Conservation (phyloP, 2,113 vertebrate species). For the Chionis minor region DNA sequence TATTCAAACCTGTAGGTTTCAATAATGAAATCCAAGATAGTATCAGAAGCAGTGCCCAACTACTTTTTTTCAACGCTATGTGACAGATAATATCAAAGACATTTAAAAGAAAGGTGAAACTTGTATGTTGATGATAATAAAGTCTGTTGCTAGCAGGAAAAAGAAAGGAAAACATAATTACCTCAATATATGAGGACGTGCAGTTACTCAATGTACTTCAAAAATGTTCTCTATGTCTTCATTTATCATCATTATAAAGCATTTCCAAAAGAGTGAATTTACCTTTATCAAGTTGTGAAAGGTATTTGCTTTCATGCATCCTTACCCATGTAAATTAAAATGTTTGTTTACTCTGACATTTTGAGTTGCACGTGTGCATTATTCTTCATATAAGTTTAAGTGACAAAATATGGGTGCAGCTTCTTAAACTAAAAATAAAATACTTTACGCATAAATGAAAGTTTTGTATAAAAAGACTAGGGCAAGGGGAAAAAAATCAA, state of each 20-base stretch:
- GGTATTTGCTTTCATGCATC: slow-evolving; percentile 37
- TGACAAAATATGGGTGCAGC: neutral
- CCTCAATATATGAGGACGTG: neutral
- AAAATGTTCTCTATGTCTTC: neutral
- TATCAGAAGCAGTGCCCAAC: neutral
- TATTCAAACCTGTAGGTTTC: neutral
- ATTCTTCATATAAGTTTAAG: slow-evolving; percentile 59
- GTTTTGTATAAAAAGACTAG: neutral
- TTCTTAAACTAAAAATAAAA: slow-evolving; percentile 12
- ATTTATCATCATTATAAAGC: slow-evolving; percentile 57
- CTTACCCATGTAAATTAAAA: slow-evolving; percentile 32
- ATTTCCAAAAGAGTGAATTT: slow-evolving; percentile 15
- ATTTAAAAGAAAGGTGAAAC: neutral
- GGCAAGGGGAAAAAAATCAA: neutral
- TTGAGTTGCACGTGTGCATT: neutral
- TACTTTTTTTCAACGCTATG: neutral
- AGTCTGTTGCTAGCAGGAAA: neutral
- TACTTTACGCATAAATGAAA: neutral
- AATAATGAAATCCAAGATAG: neutral
- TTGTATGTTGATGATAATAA: neutral
- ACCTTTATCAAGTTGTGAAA: neutral
- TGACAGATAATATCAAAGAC: neutral
- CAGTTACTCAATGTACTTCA: neutral
- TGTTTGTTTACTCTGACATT: slow-evolving; percentile 54
- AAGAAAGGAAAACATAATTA: neutral